phyloP scores from a whole-genome alignment of 2,888 invertebrate species.

The Drosophila nr. medialis region DNA sequence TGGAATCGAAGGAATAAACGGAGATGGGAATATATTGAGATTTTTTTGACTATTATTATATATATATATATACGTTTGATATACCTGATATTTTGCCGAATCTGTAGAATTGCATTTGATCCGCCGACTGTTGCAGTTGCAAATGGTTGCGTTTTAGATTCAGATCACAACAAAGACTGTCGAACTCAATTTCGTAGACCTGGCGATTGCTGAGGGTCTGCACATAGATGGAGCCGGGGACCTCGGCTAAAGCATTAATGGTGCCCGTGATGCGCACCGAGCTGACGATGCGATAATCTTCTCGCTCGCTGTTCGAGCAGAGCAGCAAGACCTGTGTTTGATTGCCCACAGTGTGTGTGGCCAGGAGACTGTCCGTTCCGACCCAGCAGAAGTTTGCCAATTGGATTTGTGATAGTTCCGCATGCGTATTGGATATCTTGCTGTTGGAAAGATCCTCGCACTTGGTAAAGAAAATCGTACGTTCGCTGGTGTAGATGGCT shows the following conservation, averaged over 20 bases:
- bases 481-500: conserved; percentile 68
- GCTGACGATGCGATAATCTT: not conserved
- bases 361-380: conserved; percentile 8
- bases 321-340: conserved; percentile 41
- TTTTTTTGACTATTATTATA: not conserved
- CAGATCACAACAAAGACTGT: accelerated
- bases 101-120: conserved; percentile 55
- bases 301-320: not conserved
- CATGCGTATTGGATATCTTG: conserved; percentile 17
- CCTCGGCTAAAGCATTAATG: conserved; percentile 44
- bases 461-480: conserved; percentile 46
- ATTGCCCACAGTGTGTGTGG: conserved; percentile 38
- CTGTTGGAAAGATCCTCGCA: conserved; percentile 8
- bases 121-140: conserved; percentile 55
- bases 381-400: conserved; percentile 48
- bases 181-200: conserved; percentile 40
- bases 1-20: not conserved
- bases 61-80: not conserved
- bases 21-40: not conserved
- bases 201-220: conserved; percentile 56
- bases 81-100: conserved; percentile 26
- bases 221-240: conserved; percentile 41
- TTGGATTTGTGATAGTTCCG: conserved; percentile 27
- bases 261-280: conserved; percentile 45
- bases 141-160: conserved; percentile 33